Evolutionary conservation across 37 sponge, comb jelly and placozoan species (phyloP), one percentile per base, ranked within the genome.

Genomic region (Geodia barretti): DNA sequence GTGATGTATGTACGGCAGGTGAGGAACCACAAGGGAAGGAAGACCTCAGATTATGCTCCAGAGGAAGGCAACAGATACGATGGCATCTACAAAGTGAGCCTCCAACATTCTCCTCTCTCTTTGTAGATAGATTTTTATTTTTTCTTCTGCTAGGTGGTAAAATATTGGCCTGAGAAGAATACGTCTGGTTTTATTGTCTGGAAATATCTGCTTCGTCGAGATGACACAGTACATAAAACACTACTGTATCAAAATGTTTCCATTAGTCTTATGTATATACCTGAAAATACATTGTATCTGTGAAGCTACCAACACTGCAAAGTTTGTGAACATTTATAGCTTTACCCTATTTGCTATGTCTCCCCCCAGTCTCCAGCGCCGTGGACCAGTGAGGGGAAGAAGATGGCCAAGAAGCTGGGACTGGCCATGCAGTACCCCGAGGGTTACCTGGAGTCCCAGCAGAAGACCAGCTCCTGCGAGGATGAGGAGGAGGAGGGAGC

Each of bases 41-140:
- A 97, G 78, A 70, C 36, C 42, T 97, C 97, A 33, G 65, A 91
- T 54, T 97, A 90, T 70, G 91, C 91, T 31, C 97, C 97, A 0
- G 73, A 89, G 30, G 97, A 97, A 54, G 97, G 97, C 11, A 91
- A 90, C 82, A 66, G 97, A 65, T 97, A 97, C 54, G 97, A 97
- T 77, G 97, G 97, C 7, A 88, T 91, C 20, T 97, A 97, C 79
- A 96, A 96, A 87, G 77, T 83, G 23, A 74, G 41, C 2, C 25
- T n/a, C n/a, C 42, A 26, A n/a, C n/a, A n/a, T n/a, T n/a, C n/a
- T n/a, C n/a, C n/a, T n/a, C n/a, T 68, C 33, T 30, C 32, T 4
- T 23, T 35, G 35, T 8, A 7, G 35, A 2, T 7, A 47, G 54
- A 17, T 7, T 47, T 14, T 67, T 7, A n/a, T n/a, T 59, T 54